A percentile compares a stretch with the other conserved stretches of the same genome.
These are phyloP conservation scores for Diorhabda sublineata DNA, from an alignment of 1,140 invertebrate genomes.

Conservation along the genomic window DNA sequence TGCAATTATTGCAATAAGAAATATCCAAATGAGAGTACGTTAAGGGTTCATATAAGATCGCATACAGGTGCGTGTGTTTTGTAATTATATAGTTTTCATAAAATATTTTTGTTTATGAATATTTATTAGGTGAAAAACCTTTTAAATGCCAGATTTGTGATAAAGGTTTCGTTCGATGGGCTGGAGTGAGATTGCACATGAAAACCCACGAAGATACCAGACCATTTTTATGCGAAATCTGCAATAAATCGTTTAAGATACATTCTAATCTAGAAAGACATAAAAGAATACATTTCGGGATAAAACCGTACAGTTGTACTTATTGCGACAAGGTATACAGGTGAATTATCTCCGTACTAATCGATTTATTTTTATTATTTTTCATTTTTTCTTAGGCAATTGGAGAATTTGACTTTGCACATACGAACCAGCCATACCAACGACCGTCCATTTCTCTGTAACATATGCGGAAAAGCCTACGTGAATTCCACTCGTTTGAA, in stretches of 20 bases:
- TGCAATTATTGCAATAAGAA: conserved; percentile 36
- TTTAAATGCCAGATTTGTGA: conserved; percentile 49
- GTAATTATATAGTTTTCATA: conserved; percentile 18
- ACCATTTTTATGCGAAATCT: conserved; percentile 41
- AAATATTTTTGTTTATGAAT: not conserved
- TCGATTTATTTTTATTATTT: too few relatives aligned
- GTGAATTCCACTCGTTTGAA: conserved; percentile 36
- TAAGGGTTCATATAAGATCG: conserved; percentile 43
- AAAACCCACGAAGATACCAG: conserved; percentile 39
- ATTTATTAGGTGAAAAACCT: conserved; percentile 25
- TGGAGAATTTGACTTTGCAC: conserved; percentile 40
- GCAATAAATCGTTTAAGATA: conserved; percentile 42
- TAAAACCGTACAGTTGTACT: conserved; percentile 60
- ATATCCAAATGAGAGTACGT: conserved; percentile 37
- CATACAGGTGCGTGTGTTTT: conserved; percentile 46
- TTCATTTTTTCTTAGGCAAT: conserved; percentile 32
- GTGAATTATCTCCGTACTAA: not conserved
- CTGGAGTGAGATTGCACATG: conserved; percentile 40
- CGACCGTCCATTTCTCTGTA: conserved; percentile 61
- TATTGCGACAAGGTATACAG: conserved; percentile 60
- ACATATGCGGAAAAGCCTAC: conserved; percentile 54
- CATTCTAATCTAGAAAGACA: conserved; percentile 42
- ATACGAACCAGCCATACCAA: conserved; percentile 57
- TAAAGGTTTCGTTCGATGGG: conserved; percentile 42
- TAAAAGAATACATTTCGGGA: conserved; percentile 58